Conservation (phyloP, 30 jellyfish, hydroid and myxozoan species). For the Catostylus mosaicus region DNA sequence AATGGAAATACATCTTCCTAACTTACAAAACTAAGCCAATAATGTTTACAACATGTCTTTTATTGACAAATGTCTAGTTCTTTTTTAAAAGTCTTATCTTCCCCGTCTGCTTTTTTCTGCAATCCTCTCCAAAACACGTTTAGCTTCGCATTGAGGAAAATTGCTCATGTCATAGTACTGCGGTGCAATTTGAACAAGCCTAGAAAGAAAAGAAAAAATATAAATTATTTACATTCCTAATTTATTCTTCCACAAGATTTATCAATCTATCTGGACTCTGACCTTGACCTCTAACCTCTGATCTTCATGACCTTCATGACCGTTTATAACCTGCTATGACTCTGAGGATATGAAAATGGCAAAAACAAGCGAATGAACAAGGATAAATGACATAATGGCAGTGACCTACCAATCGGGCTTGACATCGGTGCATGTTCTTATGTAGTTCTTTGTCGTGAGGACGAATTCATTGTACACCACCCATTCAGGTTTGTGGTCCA, state of each 20-base stretch:
- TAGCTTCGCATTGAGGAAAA: conserved; percentile 99
- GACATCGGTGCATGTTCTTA: conserved; percentile 98
- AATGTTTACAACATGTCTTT: not conserved
- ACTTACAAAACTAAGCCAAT: not conserved
- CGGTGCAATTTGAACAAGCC: conserved; percentile 97
- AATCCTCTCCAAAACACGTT: conserved; percentile 84
- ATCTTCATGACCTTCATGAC: not conserved
- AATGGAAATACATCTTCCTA: too few species aligned
- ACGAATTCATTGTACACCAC: conserved; percentile 98
- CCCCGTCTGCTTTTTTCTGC: conserved; percentile 69
- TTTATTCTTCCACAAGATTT: too few species aligned
- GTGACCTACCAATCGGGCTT: conserved; percentile 94
- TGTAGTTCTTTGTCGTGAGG: conserved; percentile 95
- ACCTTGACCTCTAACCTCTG: too few species aligned
- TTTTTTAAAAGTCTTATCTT: conserved; percentile 7
- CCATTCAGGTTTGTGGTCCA: conserved; percentile 99
- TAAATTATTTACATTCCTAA: too few species aligned
- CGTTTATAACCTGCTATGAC: too few species aligned
- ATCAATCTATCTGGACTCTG: too few species aligned
- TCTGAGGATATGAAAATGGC: not conserved
- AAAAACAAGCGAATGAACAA: not conserved
- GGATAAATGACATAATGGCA: not conserved
- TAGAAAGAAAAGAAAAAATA: conserved; percentile 11
- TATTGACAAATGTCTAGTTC: not conserved
- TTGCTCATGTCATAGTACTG: conserved; percentile 94